These are phyloP conservation scores for Hydractinia symbiolongicarpus DNA, from an alignment of 30 jellyfish, hydroid and myxozoan species.

Conservation along the genomic window DNA sequence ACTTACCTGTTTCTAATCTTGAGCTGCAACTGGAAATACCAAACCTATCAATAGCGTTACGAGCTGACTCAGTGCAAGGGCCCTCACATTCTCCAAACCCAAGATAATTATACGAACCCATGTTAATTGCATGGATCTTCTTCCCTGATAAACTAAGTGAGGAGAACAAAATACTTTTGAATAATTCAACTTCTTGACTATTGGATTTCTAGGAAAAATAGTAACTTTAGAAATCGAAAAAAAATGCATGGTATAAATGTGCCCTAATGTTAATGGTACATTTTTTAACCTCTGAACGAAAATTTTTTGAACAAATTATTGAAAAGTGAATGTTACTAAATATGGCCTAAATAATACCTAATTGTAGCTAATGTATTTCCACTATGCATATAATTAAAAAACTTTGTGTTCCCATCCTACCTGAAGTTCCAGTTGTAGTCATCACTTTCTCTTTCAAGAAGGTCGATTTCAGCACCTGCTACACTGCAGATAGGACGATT, in stretches of 20 bases:
- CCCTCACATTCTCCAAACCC: conserved; percentile 96
- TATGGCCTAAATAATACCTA: no score
- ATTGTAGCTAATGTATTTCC: no score
- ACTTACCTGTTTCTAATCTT: conserved; percentile 70
- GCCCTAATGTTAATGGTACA: no score
- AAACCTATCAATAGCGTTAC: conserved; percentile 33
- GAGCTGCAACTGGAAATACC: conserved; percentile 74
- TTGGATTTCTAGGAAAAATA: no score
- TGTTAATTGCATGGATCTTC: conserved; percentile 55
- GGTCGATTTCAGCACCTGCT: conserved; percentile 89
- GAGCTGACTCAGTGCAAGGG: conserved; percentile 76
- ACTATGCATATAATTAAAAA: no score
- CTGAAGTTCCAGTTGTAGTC: conserved; percentile 91
- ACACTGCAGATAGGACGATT: conserved; percentile 94
- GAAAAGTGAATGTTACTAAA: no score
- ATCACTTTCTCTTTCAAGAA: conserved; percentile 77
- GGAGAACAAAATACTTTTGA: not conserved
- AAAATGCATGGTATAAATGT: no score
- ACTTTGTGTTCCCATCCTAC: conserved; percentile 28
- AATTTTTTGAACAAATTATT: no score
- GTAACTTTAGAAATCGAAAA: no score
- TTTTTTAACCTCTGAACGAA: no score
- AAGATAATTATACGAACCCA: conserved; percentile 95
- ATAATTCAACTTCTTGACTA: no score
- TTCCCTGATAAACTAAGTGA: conserved; percentile 58